phyloP scores from a whole-genome alignment of 2,113 vertebrate species.

The Noturus placidus region DNA sequence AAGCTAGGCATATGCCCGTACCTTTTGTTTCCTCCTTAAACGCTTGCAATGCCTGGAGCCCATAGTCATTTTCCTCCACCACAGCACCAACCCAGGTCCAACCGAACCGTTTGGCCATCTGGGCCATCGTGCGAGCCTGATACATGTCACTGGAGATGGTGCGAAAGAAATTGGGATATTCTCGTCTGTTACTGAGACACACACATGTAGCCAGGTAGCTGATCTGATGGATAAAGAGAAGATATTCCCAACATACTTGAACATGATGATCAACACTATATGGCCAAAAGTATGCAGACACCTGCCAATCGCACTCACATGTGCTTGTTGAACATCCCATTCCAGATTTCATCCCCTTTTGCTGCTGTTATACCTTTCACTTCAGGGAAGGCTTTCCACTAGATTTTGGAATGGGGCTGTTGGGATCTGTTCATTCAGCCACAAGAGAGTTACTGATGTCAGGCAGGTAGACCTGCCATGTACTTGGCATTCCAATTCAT shows the following conservation, averaged over 20 bases:
- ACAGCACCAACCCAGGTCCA: slow-evolving; percentile 75
- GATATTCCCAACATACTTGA: not conserved
- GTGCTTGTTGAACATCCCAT: not conserved
- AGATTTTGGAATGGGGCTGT: not conserved
- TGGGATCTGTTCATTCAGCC: not conserved
- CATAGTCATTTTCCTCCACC: slow-evolving; percentile 67
- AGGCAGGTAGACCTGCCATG: not conserved
- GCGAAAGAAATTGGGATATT: slow-evolving; percentile 74
- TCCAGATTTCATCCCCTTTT: not conserved
- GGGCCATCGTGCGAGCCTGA: slow-evolving; percentile 70
- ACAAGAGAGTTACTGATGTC: not conserved
- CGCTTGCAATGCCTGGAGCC: slow-evolving; percentile 62
- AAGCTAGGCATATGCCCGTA: slow-evolving; percentile 69
- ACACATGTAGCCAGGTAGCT: slow-evolving; percentile 73
- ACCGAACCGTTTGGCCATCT: slow-evolving; percentile 63
- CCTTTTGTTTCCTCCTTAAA: slow-evolving; percentile 67
- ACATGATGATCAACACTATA: not conserved
- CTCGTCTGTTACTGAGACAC: slow-evolving; percentile 68
- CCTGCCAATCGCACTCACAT: not conserved
- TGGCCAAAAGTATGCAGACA: not conserved
- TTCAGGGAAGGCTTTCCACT: not conserved
- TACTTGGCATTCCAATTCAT: not conserved
- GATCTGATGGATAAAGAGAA: slow-evolving; percentile 59
- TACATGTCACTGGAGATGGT: slow-evolving; percentile 75
- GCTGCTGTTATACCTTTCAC: not conserved